These are phyloP conservation scores for Arctocebus calabarensis DNA, from an alignment of 2,797 vertebrate genomes.

Conservation along the genomic window DNA sequence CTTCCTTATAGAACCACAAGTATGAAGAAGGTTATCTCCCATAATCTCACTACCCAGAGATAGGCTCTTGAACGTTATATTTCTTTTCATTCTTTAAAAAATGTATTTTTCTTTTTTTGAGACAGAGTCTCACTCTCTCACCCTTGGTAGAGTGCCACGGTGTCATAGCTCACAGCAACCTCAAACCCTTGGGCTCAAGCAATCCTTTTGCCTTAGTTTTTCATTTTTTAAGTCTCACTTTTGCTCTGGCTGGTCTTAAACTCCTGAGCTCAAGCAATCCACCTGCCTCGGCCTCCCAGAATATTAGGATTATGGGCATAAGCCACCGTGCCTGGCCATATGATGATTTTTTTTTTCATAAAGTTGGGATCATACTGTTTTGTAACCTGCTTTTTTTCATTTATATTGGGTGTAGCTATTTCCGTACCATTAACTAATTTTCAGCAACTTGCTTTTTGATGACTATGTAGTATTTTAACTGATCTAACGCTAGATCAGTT, in stretches of 20 bases:
- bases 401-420: neutral
- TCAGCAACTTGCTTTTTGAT: neutral
- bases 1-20: neutral
- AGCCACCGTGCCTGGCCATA: too few species aligned
- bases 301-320: too few species aligned
- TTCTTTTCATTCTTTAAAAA: constrained; percentile 37
- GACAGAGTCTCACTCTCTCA: too few species aligned
- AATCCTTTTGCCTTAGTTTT: too few species aligned
- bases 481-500: neutral
- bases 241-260: too few species aligned
- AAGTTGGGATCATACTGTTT: neutral
- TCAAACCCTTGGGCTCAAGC: too few species aligned
- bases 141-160: too few species aligned
- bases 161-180: too few species aligned
- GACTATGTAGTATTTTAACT: neutral
- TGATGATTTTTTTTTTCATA: neutral
- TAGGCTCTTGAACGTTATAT: neutral
- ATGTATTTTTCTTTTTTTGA: neutral
- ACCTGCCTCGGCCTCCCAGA: too few species aligned
- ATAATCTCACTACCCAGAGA: neutral
- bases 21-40: neutral
- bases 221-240: too few species aligned
- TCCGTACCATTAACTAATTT: neutral
- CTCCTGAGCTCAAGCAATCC: too few species aligned
- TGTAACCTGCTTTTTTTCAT: neutral